Percentiles rank a stretch among this genome's conserved stretches.
These are phyloP conservation scores for Hylomyscus alleni DNA, from an alignment of 2,797 vertebrate species.

Conservation along the genomic window DNA sequence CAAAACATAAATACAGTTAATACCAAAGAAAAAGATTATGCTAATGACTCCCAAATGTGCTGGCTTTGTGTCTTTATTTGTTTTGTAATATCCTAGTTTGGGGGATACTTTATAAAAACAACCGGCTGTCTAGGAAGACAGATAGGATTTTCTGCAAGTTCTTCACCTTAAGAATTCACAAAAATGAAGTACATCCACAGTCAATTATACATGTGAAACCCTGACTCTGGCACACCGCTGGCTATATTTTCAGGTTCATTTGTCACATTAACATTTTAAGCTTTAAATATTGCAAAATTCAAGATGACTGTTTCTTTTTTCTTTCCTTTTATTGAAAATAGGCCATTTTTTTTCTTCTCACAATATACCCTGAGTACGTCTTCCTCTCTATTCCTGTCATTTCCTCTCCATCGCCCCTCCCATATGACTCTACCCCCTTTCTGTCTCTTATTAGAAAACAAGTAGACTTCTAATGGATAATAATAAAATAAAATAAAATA, in stretches of 20 bases:
- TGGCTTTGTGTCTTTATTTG: neutral
- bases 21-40: neutral
- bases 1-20: constrained; percentile 33
- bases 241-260: constrained; percentile 20
- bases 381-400: neutral
- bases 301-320: neutral
- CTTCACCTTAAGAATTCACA: constrained; percentile 18
- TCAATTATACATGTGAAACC: constrained; percentile 5
- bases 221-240: neutral
- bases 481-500: neutral
- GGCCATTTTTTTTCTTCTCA: neutral
- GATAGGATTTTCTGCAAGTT: constrained; percentile 28
- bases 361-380: neutral
- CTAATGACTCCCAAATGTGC: constrained; percentile 5
- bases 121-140: neutral
- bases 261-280: constrained; percentile 14
- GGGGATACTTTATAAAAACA: constrained; percentile 50
- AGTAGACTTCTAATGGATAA: neutral
- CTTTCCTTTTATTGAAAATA: neutral
- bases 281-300: constrained; percentile 23
- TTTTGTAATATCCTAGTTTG: constrained; percentile 12
- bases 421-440: neutral
- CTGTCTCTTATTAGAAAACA: neutral
- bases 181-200: neutral
- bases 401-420: too few relatives aligned